Evolutionary conservation across 1,140 invertebrate species (phyloP).

Genomic region (Anastrepha ludens): DNA sequence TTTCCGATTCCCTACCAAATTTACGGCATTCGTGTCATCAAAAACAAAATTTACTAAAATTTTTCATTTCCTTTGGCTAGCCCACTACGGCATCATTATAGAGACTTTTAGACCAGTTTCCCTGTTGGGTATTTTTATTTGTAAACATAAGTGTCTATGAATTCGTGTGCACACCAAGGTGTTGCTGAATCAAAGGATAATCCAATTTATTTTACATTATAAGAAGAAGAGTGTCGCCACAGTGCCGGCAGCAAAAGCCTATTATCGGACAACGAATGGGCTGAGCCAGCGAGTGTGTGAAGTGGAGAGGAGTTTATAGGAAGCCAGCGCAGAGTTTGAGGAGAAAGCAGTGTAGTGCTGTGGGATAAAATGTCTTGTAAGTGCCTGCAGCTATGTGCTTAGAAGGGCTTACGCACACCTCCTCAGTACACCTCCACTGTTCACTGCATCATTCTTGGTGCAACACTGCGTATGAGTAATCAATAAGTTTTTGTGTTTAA

Average conservation of each 20-base stretch:
- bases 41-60: no score
- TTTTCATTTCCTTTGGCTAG: no score
- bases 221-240: conserved; percentile 31
- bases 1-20: no score
- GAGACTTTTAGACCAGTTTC: neutral
- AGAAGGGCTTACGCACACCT: neutral
- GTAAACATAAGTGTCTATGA: neutral
- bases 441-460: neutral
- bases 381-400: neutral
- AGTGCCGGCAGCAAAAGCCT: conserved; percentile 24
- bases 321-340: neutral
- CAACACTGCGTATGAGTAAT: conserved; percentile 42
- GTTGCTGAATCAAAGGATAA: conserved; percentile 51
- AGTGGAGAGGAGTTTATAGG: neutral
- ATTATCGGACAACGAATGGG: neutral
- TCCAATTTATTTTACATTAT: conserved; percentile 57
- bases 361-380: neutral
- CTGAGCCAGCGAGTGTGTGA: neutral
- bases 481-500: conserved; percentile 55
- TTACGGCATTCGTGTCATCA: no score
- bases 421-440: neutral
- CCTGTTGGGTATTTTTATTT: neutral
- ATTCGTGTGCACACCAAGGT: conserved; percentile 12
- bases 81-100: no score
- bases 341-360: neutral